Percentiles rank a stretch among this genome's conserved stretches.
Conservation (phyloP, 2,797 vertebrate species). For the Xerus rutilus region DNA sequence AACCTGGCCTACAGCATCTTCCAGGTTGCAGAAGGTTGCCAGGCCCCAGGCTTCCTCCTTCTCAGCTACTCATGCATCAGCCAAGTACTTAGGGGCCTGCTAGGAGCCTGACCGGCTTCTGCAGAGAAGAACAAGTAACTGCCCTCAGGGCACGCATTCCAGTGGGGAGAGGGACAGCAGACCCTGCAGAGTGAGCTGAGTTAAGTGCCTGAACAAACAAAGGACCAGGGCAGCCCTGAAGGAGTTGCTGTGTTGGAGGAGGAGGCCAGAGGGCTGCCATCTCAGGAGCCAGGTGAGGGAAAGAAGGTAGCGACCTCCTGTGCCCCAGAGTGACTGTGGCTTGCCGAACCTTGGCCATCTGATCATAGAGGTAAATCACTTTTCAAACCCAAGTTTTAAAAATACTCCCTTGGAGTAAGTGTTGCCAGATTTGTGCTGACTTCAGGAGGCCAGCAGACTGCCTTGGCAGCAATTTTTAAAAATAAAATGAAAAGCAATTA, state of each 20-base stretch:
- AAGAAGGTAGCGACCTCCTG: neutral
- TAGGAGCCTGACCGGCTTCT: neutral
- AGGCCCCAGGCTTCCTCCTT: too few species aligned
- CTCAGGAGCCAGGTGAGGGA: neutral
- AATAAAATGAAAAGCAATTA: constrained; percentile 84
- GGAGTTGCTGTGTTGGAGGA: neutral
- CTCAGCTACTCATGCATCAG: neutral
- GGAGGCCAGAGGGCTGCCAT: accelerated
- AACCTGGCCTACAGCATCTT: neutral
- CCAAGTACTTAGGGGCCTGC: neutral
- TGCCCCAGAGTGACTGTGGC: neutral
- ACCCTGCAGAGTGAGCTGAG: too few species aligned
- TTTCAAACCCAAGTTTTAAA: constrained; percentile 68
- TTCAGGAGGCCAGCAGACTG: constrained; percentile 74
- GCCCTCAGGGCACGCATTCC: too few species aligned
- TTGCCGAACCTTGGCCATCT: neutral
- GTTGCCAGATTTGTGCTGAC: constrained; percentile 78
- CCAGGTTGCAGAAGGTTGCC: neutral
- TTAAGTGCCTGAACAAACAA: neutral
- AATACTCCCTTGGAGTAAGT: constrained; percentile 65
- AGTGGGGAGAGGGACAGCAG: neutral
- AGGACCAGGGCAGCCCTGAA: neutral
- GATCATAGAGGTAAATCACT: neutral
- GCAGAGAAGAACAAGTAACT: neutral
- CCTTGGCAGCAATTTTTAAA: constrained; percentile 82